Base-by-base conservation (phyloP, 2,797 vertebrate species). In the Poecile montanus region DNA sequence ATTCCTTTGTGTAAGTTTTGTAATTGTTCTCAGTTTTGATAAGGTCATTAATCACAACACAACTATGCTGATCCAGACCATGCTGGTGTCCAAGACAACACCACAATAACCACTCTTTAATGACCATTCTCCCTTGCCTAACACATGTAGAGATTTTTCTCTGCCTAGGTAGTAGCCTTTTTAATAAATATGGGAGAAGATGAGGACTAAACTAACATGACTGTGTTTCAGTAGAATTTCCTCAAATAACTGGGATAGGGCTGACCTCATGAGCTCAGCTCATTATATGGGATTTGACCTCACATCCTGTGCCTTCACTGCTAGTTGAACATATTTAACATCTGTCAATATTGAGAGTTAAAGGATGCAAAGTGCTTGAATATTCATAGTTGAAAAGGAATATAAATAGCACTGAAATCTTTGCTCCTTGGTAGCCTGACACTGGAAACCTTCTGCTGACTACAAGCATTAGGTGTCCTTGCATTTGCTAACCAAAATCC, bases 21-120 rank as follows among this genome's bases (percentile, higher is more conserved):
- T 72, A 81, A 89, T 83, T 77, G 85, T 85, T 85, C 78, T 56
- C 54, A 81, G 76, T 83, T 94, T 85, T 81, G 82, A 89, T 73
- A 84, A 89, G 76, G 85, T 40, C 79, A 91, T 95, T 88, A 91
- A 95, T 92, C 93, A 95, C 57, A 89, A 75, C 65, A 72, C 42
- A 40, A 65, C 84, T 62, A 36, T 22, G 65, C 65, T 95, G 86
- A 87, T 85, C 72, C 75, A 85, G 42, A 51, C 81, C 32, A n/a
- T 10, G 26, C 10, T n/a, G 44, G n/a, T 89, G 81, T 67, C 72
- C 78, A 89, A 83, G 34, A 73, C 65, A 87, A 54, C 36, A 26
- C 22, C 16, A 53, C 47, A 90, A 53, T 38, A 91, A 75, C 20
- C 2, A 2, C 56, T 73, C 47, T 83, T 72, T 38, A 85, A 53